Base-by-base conservation (phyloP, 2,797 vertebrate species). In the Trematomus bernacchii region DNA sequence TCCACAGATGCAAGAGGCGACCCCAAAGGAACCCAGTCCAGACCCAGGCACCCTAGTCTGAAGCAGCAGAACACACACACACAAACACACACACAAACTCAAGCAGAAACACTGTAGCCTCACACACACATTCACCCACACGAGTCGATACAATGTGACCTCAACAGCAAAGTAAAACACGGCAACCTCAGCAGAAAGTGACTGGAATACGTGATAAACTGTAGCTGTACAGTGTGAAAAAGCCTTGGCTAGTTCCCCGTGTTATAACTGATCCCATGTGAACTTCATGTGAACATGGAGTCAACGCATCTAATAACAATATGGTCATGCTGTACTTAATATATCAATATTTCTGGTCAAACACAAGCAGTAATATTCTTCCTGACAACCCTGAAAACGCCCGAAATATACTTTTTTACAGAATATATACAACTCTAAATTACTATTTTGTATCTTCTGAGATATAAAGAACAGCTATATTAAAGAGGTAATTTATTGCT, bases 21-120 rank as follows among this genome's bases (percentile, higher is more conserved):
- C 86, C 74, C 80, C 89, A 77, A 93, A 93, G 75, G 94, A 94
- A 61, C 85, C 91, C 48, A 91, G 79, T 51, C 72, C 90, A 48
- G 94, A 95, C 79, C 90, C 94, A 60, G 94, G 95, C 62, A 95
- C 95, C 18, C 89, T 95, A 23, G 95, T 95, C 58, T 95, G 89
- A 95, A 54, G 85, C 85, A 87, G 86, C 82, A 79, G 69, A 73
- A 62, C 21, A 66, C 66, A 82, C 81, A 67, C 40, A 70, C 44
- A 65, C 51, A 66, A 42, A 43, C 53, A 66, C 16, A 61, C 71
- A 46, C 43, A 50, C 62, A 37, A 37, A 37, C 7, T 37, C 33
- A 37, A 68, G 79, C 66, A 71, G 55, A 78, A 50, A 66, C 75
- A 66, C 33, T 65, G 76, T 85, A 81, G 77, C 84, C 73, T 87